phyloP scores from a whole-genome alignment of 2,888 invertebrate genomes.

The Cryptus armator region DNA sequence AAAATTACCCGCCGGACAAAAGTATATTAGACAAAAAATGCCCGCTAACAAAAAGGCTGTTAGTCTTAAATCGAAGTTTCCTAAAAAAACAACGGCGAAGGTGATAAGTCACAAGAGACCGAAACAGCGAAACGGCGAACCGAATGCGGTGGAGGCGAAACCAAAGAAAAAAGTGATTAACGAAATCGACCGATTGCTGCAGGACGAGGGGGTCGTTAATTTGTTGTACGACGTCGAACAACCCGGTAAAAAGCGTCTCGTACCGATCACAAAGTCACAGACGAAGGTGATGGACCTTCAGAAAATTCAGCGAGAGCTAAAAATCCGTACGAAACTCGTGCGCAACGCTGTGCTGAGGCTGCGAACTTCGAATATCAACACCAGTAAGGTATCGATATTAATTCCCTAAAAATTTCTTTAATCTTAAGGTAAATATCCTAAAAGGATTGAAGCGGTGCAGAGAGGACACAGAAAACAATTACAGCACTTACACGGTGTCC shows the following conservation, averaged over 20 bases:
- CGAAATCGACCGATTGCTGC: constrained; percentile 92
- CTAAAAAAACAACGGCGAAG: constrained; percentile 63
- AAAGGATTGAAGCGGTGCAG: too few species aligned
- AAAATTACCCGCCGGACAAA: constrained; percentile 56
- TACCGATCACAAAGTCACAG: constrained; percentile 83
- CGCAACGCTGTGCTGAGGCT: constrained; percentile 87
- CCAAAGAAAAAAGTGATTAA: constrained; percentile 87
- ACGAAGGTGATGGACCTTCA: constrained; percentile 83
- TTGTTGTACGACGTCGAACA: constrained; percentile 93
- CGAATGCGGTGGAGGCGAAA: constrained; percentile 71
- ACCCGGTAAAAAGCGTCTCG: constrained; percentile 80
- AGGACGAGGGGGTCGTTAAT: constrained; percentile 95
- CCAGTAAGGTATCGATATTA: constrained; percentile 84
- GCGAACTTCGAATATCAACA: constrained; percentile 85
- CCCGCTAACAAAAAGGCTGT: constrained; percentile 68
- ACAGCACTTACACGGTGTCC: too few species aligned
- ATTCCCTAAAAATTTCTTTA: too few species aligned
- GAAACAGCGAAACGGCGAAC: constrained; percentile 70
- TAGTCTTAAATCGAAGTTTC: constrained; percentile 44
- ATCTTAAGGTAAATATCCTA: too few species aligned
- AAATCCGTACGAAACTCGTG: constrained; percentile 87
- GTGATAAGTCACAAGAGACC: constrained; percentile 38
- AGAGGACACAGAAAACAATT: too few species aligned
- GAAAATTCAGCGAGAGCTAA: constrained; percentile 83
- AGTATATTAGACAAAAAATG: constrained; percentile 68